phyloP scores from a whole-genome alignment of 2,888 invertebrate species.

The Anticlea derivata region DNA sequence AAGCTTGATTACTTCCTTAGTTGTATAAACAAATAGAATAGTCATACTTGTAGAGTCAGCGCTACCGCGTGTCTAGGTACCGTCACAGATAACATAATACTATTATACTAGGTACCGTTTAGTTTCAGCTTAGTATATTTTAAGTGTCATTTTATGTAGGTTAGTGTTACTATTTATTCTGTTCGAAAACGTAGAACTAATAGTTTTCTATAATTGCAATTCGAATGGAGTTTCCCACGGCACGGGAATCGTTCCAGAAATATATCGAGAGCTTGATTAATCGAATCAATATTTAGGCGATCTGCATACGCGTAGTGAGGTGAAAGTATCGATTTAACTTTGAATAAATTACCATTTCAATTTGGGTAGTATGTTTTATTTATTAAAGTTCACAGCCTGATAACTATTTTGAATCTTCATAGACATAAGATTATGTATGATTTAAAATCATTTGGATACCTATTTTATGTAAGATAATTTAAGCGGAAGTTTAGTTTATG shows the following conservation, averaged over 20 bases:
- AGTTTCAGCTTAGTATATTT: no score
- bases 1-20: no score
- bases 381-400: background rate
- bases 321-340: slow-evolving; percentile 16
- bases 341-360: background rate
- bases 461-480: no score
- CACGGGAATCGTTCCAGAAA: slow-evolving; percentile 48
- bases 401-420: background rate
- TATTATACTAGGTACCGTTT: no score
- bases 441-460: no score
- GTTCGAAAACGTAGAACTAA: slow-evolving; percentile 45
- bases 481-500: no score
- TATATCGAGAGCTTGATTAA: slow-evolving; percentile 57
- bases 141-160: no score
- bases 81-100: no score
- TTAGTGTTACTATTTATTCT: background rate
- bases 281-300: slow-evolving; percentile 58
- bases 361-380: background rate
- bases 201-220: slow-evolving; percentile 61
- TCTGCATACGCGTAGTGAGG: slow-evolving; percentile 28
- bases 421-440: no score
- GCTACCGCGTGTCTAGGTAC: no score
- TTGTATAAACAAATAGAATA: no score
- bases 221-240: slow-evolving; percentile 59
- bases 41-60: no score